phyloP scores from a whole-genome alignment of 2,888 invertebrate genomes.

The Villa cingulata region DNA sequence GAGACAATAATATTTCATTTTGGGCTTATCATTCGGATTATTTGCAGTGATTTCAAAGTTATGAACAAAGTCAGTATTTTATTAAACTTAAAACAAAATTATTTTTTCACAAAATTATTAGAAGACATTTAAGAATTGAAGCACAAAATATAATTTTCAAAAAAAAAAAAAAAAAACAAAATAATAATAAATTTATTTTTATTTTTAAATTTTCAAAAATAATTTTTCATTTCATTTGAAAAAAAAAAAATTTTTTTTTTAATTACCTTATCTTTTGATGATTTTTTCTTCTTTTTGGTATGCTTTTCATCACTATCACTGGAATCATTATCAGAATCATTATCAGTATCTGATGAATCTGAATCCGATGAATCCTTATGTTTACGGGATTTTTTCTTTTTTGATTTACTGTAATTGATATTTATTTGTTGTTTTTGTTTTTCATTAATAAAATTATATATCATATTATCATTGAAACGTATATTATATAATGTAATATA shows the following conservation, averaged over 20 bases:
- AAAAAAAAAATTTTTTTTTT: not conserved
- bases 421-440: not conserved
- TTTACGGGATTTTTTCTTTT: constrained; percentile 46
- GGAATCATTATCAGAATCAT: constrained; percentile 28
- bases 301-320: constrained; percentile 33
- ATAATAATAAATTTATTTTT: not conserved
- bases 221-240: too few species aligned
- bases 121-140: too few species aligned
- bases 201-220: not conserved
- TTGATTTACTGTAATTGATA: constrained; percentile 25
- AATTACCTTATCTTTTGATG: constrained; percentile 34
- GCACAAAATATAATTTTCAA: too few species aligned
- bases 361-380: constrained; percentile 38
- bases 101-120: too few species aligned
- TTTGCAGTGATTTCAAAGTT: too few species aligned
- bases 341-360: constrained; percentile 35
- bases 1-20: too few species aligned
- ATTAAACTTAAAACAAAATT: too few species aligned
- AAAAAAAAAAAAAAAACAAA: too few species aligned
- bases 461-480: too few species aligned
- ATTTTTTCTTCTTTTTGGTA: constrained; percentile 29
- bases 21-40: too few species aligned
- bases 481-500: too few species aligned
- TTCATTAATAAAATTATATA: not conserved
- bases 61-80: too few species aligned